Base-by-base conservation (phyloP, 1,140 invertebrate genomes). In the Sycophaga agraensis region DNA sequence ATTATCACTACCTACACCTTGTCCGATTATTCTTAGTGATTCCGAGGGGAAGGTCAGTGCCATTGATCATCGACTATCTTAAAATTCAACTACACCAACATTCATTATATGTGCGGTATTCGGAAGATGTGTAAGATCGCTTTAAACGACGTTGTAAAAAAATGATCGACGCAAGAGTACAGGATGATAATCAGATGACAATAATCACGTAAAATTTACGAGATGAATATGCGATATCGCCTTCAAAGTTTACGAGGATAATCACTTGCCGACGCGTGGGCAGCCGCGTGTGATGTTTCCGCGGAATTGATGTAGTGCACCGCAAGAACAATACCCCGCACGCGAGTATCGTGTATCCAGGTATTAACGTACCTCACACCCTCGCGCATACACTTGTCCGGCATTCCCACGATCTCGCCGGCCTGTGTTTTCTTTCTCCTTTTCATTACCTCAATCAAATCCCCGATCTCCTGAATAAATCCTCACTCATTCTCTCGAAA, bases 231-330 rank as follows among this genome's bases (percentile, higher is more conserved):
- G n/a, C 21, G 2, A 2, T 6, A 43, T 43, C 9, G 17, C 8
- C n/a, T 48, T 14, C 16, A 4, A n/a, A 39, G 1, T 45, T 59
- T 57, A 54, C 63, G 68, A 63, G 16, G 51, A 51, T 46, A 62
- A 57, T 59, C 59, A 34, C 49, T 24, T 46, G 61, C 42, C 39
- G 19, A 37, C 26, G 35, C 65, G 63, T 64, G 60, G 45, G 64
- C 55, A 54, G 64, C 62, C 45, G 65, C 66, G 28, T 19, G 5
- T 43, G 40, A 34, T 35, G 54, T 42, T 45, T 45, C n/a, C 28
- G 39, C 16, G 28, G n/a, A 77, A 77, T 74, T 79, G 75, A 79
- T 78, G 72, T 73, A 75, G 70, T 70, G 70, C 71, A 70, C 39
- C 69, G 53, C 50, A 42, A 45, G 69, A 74, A 79, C 77, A 78